Conservation (phyloP, 2,113 vertebrate species). For the Ceyx melanurus region DNA sequence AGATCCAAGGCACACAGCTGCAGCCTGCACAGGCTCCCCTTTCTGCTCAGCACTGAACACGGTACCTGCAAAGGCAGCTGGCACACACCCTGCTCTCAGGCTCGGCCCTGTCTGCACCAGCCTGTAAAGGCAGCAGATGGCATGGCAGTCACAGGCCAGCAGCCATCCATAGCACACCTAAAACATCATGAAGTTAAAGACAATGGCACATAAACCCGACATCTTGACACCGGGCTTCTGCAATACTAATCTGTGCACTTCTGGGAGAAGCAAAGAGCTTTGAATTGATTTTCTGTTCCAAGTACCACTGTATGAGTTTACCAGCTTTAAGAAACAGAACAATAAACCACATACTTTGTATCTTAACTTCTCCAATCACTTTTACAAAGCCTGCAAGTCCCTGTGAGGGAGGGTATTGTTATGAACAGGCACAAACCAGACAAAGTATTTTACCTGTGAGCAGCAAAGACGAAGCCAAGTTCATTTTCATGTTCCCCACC, state of each 20-base stretch:
- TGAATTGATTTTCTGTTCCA: neutral
- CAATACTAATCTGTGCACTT: neutral
- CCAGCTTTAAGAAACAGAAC: neutral
- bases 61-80: neutral
- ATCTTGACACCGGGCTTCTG: neutral
- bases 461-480: neutral
- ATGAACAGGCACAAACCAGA: neutral
- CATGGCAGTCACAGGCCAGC: neutral
- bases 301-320: neutral
- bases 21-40: constrained; percentile 36
- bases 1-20: constrained; percentile 6
- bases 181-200: neutral
- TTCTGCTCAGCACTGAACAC: neutral
- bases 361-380: neutral
- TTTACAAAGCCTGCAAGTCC: neutral
- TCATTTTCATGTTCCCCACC: neutral
- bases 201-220: neutral
- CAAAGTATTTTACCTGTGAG: neutral
- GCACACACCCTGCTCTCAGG: neutral
- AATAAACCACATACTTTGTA: neutral
- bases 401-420: neutral
- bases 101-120: neutral
- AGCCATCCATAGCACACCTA: neutral
- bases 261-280: neutral
- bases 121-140: constrained; percentile 20